Conservation (phyloP, 2,797 vertebrate genomes). For the Girardinus metallicus region DNA sequence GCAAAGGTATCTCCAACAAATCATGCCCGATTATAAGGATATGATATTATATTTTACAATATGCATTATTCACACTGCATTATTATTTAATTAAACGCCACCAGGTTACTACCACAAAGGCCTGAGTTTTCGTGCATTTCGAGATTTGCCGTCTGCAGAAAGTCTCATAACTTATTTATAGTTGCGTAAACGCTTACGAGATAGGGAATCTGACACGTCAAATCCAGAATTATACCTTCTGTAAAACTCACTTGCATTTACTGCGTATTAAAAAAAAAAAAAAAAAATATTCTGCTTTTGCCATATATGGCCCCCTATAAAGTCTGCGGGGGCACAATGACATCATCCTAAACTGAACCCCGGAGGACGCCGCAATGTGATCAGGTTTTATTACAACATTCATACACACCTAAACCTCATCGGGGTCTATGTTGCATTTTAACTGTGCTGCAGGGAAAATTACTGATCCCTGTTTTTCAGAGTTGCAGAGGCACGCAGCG, state of each 20-base stretch:
- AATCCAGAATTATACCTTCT: slow-evolving; percentile 1
- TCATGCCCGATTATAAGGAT: slow-evolving; percentile 11
- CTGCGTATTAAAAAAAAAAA: slow-evolving; percentile 22
- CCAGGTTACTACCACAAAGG: background rate
- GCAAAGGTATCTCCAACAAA: slow-evolving; percentile 2
- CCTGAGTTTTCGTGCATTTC: background rate
- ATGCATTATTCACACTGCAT: slow-evolving; percentile 2
- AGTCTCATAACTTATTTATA: slow-evolving; percentile 9
- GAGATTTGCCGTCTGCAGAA: background rate
- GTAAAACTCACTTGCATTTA: background rate
- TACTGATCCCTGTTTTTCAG: background rate
- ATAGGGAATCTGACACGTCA: background rate
- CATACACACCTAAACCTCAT: slow-evolving; percentile 41
- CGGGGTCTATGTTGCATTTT: slow-evolving; percentile 49
- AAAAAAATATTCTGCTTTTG: background rate
- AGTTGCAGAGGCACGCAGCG: slow-evolving; percentile 28
- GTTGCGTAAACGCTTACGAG: background rate
- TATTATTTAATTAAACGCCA: background rate
- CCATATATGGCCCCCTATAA: slow-evolving; percentile 1
- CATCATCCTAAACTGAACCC: slow-evolving; percentile 73
- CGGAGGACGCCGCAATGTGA: slow-evolving; percentile 75
- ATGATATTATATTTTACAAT: background rate
- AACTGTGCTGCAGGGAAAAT: slow-evolving; percentile 18
- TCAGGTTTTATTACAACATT: slow-evolving; percentile 56
- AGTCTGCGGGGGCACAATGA: slow-evolving; percentile 72